These are phyloP conservation scores for Beroe ovata DNA, from an alignment of 37 sponge, comb jelly and placozoan genomes.

Conservation along the genomic window DNA sequence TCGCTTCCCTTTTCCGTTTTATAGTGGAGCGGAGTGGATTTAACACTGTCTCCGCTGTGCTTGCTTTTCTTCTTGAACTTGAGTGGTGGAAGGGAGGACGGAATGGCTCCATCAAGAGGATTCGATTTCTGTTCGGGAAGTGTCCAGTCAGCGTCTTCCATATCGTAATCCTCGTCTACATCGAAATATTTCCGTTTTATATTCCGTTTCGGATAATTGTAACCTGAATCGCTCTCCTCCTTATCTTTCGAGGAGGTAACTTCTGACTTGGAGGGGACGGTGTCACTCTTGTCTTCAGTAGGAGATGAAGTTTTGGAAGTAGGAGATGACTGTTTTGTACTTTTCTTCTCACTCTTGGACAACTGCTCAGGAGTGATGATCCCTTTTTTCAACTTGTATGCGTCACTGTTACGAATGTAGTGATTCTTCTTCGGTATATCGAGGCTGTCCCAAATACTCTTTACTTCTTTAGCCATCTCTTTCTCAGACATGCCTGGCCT, in stretches of 20 bases:
- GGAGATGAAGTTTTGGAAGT: not conserved
- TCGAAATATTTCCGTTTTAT: constrained; percentile 39
- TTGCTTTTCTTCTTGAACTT: constrained; percentile 46
- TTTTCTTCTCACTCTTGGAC: not conserved
- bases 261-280: not conserved
- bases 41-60: not conserved
- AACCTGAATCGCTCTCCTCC: not conserved
- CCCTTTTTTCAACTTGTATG: constrained; percentile 47
- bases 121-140: not conserved
- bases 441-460: constrained; percentile 2
- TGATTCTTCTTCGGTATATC: constrained; percentile 11
- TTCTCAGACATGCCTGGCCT: not conserved
- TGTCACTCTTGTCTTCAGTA: not conserved
- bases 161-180: constrained; percentile 21
- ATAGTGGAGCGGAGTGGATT: not conserved
- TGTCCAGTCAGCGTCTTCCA: constrained; percentile 32
- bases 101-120: not conserved
- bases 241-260: not conserved
- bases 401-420: constrained; percentile 58
- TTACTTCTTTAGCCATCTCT: constrained; percentile 11
- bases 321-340: not conserved
- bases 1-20: not conserved
- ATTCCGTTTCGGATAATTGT: constrained; percentile 6
- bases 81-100: constrained; percentile 29
- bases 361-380: not conserved